Evolutionary conservation across 2,888 invertebrate genomes (phyloP), one percentile per base, ranked within the genome.

Genomic region (Abrostola tripartita): DNA sequence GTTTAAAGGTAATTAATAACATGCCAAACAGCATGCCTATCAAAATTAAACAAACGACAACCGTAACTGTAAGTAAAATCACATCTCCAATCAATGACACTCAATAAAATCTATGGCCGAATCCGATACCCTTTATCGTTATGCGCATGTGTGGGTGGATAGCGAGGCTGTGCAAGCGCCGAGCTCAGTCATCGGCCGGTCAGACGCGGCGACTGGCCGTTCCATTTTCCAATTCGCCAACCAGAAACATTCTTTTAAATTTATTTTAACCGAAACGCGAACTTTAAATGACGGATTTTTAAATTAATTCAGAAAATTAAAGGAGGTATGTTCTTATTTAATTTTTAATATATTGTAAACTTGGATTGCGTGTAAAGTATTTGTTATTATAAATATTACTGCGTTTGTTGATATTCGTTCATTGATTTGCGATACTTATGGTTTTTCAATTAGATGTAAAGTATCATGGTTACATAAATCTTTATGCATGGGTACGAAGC

Each of bases 121-220:
- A 84, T 75, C 73, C 76, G 74, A 83, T 84, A 81, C 76, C 69
- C 75, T 79, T 84, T 84, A 85, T 85, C 81, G 81, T 69, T 54
- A 61, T 69, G 74, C 76, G 81, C 67, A 74, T 82, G 85, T 84
- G 85, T 83, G 84, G 50, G 84, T 81, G 79, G 72, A 76, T 68
- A 75, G 67, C 76, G 81, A 78, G 81, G 81, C 77, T 83, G 87
- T 84, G 88, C 76, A 67, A 58, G 83, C 86, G 85, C 83, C 74
- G 74, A 76, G 71, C 77, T 77, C 92, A 92, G 92, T 92, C 90
- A 89, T 88, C 90, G 87, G 84, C 88, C 90, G 88, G 87, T 85
- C 79, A 83, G 82, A 81, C 85, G 76, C 84, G 84, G 83, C 85
- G 86, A 85, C 80, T 82, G 87, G 83, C 85, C 87, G 88, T 85